phyloP scores from a whole-genome alignment of 2,888 invertebrate species.

The Chloroclysta siterata region DNA sequence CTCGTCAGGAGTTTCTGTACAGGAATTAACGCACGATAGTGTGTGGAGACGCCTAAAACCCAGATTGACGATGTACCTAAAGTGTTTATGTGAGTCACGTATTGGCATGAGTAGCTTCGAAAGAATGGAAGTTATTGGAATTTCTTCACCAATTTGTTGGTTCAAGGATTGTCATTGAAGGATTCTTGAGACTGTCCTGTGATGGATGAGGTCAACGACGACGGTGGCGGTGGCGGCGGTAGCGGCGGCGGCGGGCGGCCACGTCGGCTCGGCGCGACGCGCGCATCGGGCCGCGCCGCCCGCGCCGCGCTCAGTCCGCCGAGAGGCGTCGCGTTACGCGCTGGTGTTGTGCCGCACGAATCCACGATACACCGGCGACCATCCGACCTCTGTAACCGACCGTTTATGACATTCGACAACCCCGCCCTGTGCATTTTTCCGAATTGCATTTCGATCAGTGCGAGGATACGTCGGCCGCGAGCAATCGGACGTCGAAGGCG shows the following conservation, averaged over 20 bases:
- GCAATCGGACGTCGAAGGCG: conserved; percentile 57
- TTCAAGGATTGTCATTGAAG: conserved; percentile 16
- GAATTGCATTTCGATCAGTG: conserved; percentile 77
- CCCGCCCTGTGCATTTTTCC: conserved; percentile 82
- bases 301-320: conserved; percentile 58
- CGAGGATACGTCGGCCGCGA: conserved; percentile 70
- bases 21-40: background rate
- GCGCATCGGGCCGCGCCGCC: conserved; percentile 52
- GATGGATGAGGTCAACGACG: conserved; percentile 46
- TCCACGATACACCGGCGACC: conserved; percentile 64
- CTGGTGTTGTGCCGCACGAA: conserved; percentile 62
- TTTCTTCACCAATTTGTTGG: conserved; percentile 8
- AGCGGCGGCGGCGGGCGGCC: conserved; percentile 51
- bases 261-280: conserved; percentile 49
- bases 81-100: background rate
- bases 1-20: background rate
- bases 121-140: conserved; percentile 16
- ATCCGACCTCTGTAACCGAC: conserved; percentile 80
- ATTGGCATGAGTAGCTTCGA: conserved; percentile 2
- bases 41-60: background rate
- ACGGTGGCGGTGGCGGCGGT: conserved; percentile 34
- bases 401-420: conserved; percentile 82
- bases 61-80: background rate
- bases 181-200: conserved; percentile 36
- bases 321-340: conserved; percentile 68